Conservation (phyloP, 2,113 vertebrate genomes). For the Varanus komodoensis region DNA sequence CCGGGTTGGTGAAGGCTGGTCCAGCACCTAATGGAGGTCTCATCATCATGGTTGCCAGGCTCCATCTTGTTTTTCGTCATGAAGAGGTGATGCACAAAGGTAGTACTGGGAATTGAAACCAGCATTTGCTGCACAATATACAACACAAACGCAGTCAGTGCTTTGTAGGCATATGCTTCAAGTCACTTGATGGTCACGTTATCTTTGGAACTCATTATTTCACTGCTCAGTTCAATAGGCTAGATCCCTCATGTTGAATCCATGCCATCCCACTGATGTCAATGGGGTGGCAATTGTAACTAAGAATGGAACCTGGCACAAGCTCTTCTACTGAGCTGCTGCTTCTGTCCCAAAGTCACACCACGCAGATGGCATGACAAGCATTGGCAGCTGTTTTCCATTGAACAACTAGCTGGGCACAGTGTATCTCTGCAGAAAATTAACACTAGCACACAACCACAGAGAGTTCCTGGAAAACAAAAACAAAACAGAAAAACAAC, state of each 20-base stretch:
- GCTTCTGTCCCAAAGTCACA: slow-evolving; percentile 33
- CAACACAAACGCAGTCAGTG: neutral
- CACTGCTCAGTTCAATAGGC: neutral
- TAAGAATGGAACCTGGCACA: slow-evolving; percentile 20
- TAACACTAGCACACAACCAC: neutral
- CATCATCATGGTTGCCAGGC: no score
- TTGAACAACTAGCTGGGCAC: slow-evolving; percentile 17
- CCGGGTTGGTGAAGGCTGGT: no score
- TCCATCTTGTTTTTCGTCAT: neutral
- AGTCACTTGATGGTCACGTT: neutral
- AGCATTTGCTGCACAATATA: neutral
- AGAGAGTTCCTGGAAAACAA: slow-evolving; percentile 37
- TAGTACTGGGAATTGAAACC: neutral
- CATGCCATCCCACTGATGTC: neutral
- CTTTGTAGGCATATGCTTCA: neutral
- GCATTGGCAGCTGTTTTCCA: slow-evolving; percentile 17
- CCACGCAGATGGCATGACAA: neutral
- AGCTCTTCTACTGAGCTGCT: slow-evolving; percentile 10
- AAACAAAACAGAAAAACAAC: slow-evolving; percentile 21
- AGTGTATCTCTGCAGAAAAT: slow-evolving; percentile 7
- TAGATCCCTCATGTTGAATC: slow-evolving; percentile 18
- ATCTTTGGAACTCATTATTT: neutral
- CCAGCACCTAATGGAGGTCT: neutral
- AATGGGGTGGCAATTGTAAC: slow-evolving; percentile 4
- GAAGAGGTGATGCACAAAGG: neutral